Base-by-base conservation (phyloP, 1,140 invertebrate genomes). In the Manduca sexta region DNA sequence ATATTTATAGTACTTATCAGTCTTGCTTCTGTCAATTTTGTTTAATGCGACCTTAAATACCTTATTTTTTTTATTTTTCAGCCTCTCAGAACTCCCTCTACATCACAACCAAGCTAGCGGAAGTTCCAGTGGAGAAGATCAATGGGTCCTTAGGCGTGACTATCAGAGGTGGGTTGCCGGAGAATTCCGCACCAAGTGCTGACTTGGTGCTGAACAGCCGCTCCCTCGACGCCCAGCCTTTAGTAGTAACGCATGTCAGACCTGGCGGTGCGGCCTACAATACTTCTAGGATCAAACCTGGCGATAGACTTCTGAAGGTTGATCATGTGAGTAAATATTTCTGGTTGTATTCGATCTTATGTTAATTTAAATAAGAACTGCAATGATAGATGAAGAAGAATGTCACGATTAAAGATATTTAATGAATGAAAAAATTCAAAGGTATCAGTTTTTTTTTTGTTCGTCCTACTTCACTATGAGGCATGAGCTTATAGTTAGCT, bases 231-330 rank as follows among this genome's bases (percentile, higher is more conserved):
- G 88, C 89, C 2, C 89, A 92, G 45, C 94, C 96, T 0, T 76
- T 98, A 21, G 91, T 96, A 2, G 93, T 98, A 1, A 98, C 96
- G 0, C 92, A 96, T 55, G 93, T 99, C 2, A 89, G 95, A 60
- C 91, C 93, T 1, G 94, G 95, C 41, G 95, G 97, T 0, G 94
- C 97, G 0, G 95, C 96, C 10, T 94, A 97, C 58, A 93, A 87
- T 50, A 89, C 88, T 8, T 88, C 77, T 2, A 90, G 94, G 29
- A 92, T 98, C 38, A 93, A 95, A 74, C 91, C 93, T 6, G 94
- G 95, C 1, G 97, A 98, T 77, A 89, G 97, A n/a, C 86, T 99
- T 1, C 59, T 98, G 10, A 94, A 95, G 39, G 93, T 98, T 1
- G 96, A 98, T 85, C 92, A 92, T 72, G 91, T 92, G 56, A 82